phyloP scores from a whole-genome alignment of 2,888 invertebrate genomes.

The Palloptera scutellata region DNA sequence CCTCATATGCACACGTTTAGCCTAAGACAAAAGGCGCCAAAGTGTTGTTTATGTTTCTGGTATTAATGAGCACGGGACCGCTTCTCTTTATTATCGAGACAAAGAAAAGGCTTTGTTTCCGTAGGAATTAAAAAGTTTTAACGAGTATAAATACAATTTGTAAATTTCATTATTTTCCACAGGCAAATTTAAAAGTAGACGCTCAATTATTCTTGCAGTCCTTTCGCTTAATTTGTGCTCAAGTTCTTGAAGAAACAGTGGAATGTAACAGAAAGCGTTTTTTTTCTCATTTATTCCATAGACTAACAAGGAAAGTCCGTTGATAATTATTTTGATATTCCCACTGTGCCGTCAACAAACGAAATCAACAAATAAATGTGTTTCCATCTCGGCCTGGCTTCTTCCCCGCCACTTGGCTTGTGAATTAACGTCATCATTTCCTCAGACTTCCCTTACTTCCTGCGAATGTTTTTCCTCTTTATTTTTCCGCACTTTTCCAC shows the following conservation, averaged over 20 bases:
- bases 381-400: not conserved
- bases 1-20: not conserved
- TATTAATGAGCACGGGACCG: too few relatives aligned
- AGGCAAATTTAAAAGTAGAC: not conserved
- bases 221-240: constrained; percentile 21
- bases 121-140: constrained; percentile 27
- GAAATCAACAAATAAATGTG: constrained; percentile 14
- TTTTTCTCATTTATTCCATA: too few relatives aligned
- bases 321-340: constrained; percentile 18
- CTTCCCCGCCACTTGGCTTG: constrained; percentile 2
- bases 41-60: too few relatives aligned
- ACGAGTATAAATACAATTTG: constrained; percentile 50
- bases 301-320: constrained; percentile 2
- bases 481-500: constrained; percentile 35
- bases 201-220: constrained; percentile 19
- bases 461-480: constrained; percentile 18
- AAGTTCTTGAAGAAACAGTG: not conserved
- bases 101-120: constrained; percentile 14
- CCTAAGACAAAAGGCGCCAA: not conserved
- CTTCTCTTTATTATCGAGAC: not conserved
- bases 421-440: constrained; percentile 37
- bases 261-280: constrained; percentile 4
- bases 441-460: constrained; percentile 5
- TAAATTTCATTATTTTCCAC: constrained; percentile 36
- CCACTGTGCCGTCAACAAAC: constrained; percentile 21